These are phyloP conservation scores for Epinotia ramella DNA, from an alignment of 2,888 invertebrate genomes.

Conservation along the genomic window DNA sequence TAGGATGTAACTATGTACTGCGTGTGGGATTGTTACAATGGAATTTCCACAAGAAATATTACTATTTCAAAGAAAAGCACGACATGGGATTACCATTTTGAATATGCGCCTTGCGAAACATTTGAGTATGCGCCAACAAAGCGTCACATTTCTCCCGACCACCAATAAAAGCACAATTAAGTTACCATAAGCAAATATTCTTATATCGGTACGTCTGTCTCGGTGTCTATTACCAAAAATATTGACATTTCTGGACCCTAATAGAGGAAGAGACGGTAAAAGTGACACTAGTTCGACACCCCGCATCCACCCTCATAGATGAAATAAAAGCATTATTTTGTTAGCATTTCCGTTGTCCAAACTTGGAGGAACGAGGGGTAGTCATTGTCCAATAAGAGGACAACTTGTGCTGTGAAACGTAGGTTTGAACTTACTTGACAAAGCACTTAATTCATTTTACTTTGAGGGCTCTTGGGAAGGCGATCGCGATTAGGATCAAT, in stretches of 20 bases:
- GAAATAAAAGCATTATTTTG: slow-evolving; percentile 74
- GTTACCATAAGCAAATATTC: slow-evolving; percentile 56
- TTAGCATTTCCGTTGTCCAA: slow-evolving; percentile 55
- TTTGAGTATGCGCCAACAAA: neutral
- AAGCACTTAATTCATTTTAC: slow-evolving; percentile 37
- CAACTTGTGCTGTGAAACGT: slow-evolving; percentile 19
- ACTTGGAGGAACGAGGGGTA: slow-evolving; percentile 42
- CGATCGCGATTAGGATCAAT: neutral
- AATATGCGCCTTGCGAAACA: too few relatives aligned
- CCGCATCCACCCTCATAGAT: slow-evolving; percentile 67
- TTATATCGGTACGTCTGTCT: slow-evolving; percentile 56
- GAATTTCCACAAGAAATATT: neutral
- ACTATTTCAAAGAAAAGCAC: neutral
- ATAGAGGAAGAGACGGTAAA: slow-evolving; percentile 73
- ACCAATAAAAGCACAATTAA: slow-evolving; percentile 33
- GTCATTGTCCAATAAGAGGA: slow-evolving; percentile 26
- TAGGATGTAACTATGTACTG: neutral
- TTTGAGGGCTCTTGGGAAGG: slow-evolving; percentile 15
- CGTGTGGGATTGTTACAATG: neutral
- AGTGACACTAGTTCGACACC: slow-evolving; percentile 69
- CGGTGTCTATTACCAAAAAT: slow-evolving; percentile 64
- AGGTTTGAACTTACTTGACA: slow-evolving; percentile 16
- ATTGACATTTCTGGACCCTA: slow-evolving; percentile 69
- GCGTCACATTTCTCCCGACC: neutral
- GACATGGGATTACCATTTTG: neutral